Percentiles rank a stretch among this genome's conserved stretches.
phyloP scores from a whole-genome alignment of 1,140 invertebrate species.

The Cotesia vestalis region DNA sequence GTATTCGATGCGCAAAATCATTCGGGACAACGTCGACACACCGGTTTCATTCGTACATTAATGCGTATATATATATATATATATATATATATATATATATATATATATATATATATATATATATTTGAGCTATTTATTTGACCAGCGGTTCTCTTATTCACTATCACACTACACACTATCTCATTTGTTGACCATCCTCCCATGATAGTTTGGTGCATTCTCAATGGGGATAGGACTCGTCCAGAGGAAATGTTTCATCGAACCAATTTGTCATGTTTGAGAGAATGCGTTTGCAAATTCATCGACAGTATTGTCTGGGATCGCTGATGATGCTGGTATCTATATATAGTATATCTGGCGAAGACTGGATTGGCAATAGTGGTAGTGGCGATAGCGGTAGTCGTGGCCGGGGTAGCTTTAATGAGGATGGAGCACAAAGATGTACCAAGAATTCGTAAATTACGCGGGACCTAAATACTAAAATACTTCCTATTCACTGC shows the following conservation, averaged over 20 bases:
- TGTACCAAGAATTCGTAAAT: no score
- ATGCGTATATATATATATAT: background rate
- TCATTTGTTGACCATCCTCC: background rate
- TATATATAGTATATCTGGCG: background rate
- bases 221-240: slow-evolving; percentile 2
- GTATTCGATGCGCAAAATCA: slow-evolving; percentile 37
- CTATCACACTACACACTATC: background rate
- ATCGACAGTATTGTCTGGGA: slow-evolving; percentile 18
- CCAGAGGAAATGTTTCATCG: slow-evolving; percentile 17
- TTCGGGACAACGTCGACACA: slow-evolving; percentile 25
- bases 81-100: slow-evolving; percentile 23
- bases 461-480: no score
- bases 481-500: no score
- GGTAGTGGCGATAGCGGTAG: background rate
- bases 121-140: slow-evolving; percentile 11
- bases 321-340: background rate
- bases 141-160: background rate
- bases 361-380: background rate
- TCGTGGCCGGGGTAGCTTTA: no score
- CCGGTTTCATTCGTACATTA: slow-evolving; percentile 11
- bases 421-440: no score
- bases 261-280: slow-evolving; percentile 18
- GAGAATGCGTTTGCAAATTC: slow-evolving; percentile 19
- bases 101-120: background rate
- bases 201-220: slow-evolving; percentile 16